A percentile compares a stretch with the other conserved stretches of the same genome.
Conservation (phyloP, 2,888 invertebrate species). For the Leucophora obtusa region DNA sequence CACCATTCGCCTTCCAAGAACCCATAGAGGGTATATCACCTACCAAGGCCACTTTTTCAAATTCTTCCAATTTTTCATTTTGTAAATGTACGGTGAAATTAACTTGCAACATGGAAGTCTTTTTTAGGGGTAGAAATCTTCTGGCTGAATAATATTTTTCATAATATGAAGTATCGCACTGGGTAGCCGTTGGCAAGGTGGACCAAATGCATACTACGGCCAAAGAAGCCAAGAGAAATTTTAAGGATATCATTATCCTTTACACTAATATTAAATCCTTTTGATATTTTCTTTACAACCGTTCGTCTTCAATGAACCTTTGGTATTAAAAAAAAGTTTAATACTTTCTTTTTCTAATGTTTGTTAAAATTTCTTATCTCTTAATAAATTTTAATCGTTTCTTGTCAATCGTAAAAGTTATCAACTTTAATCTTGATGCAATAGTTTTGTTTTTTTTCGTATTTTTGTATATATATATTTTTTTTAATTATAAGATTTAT, state of each 20-base stretch:
- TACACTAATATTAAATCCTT: not conserved
- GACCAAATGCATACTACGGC: conserved; percentile 69
- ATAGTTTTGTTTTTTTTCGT: too few species aligned
- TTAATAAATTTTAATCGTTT: not conserved
- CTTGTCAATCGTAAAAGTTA: too few species aligned
- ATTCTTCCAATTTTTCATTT: conserved; percentile 78
- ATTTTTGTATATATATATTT: not conserved
- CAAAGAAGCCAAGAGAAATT: conserved; percentile 65
- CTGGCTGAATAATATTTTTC: conserved; percentile 75
- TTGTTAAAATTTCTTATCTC: not conserved
- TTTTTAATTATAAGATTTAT: conserved; percentile 23
- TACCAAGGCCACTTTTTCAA: conserved; percentile 84
- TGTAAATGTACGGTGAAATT: conserved; percentile 72
- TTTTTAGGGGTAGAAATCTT: conserved; percentile 70
- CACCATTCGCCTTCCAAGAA: conserved; percentile 83
- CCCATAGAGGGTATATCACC: conserved; percentile 85
- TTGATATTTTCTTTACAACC: not conserved
- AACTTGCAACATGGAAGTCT: conserved; percentile 67
- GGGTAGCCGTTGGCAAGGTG: conserved; percentile 70
- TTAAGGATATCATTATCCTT: conserved; percentile 59
- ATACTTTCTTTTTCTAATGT: not conserved
- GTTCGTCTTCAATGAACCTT: not conserved
- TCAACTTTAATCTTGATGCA: too few species aligned
- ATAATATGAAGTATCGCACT: conserved; percentile 74
- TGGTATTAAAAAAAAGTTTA: not conserved